These are phyloP conservation scores for Microcebus ravelobensis DNA, from an alignment of 2,113 vertebrate species.

Conservation along the genomic window DNA sequence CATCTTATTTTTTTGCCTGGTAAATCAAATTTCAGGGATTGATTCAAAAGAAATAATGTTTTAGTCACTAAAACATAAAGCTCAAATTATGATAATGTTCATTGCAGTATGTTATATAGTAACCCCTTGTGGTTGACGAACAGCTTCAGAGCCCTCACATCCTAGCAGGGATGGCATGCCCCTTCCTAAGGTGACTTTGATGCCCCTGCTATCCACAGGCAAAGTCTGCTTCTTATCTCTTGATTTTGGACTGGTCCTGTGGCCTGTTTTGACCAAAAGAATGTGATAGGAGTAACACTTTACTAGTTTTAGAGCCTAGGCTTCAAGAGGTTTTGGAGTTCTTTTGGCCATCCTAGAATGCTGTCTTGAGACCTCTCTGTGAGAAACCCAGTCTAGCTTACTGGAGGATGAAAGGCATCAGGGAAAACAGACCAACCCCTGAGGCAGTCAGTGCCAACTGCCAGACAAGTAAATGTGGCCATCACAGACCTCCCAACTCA, in stretches of 20 bases:
- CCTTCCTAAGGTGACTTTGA: not conserved
- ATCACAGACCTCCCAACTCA: not conserved
- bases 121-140: not conserved
- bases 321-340: not conserved
- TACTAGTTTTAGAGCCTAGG: not conserved
- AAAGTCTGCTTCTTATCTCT: not conserved
- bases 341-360: not conserved
- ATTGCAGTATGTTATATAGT: not conserved
- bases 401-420: not conserved
- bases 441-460: not conserved
- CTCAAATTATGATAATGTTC: not conserved
- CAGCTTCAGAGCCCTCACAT: not conserved
- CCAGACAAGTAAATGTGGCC: not conserved
- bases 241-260: not conserved
- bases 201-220: not conserved
- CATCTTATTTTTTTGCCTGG: not conserved
- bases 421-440: not conserved
- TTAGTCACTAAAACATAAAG: not conserved
- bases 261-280: not conserved
- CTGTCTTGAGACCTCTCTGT: not conserved
- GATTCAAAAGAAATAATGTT: not conserved
- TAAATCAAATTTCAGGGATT: not conserved
- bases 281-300: not conserved
- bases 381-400: not conserved
- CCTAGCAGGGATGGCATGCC: accelerated